Conservation (phyloP, 2,888 invertebrate species). For the Crepidodera aurea region DNA sequence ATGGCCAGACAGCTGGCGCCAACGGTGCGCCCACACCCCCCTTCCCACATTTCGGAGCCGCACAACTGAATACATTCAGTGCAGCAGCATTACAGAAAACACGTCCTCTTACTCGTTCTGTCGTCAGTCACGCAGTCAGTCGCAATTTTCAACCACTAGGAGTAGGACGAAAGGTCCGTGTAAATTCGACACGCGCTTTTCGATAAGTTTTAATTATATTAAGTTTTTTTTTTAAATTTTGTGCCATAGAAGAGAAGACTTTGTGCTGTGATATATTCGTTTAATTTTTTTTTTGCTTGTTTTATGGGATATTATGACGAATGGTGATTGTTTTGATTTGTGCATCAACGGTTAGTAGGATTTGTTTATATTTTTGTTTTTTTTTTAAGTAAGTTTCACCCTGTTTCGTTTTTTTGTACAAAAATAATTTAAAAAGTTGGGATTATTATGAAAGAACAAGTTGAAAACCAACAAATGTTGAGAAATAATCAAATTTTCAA, state of each 20-base stretch:
- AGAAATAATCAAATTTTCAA: too few relatives aligned
- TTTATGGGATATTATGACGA: slow-evolving; percentile 41
- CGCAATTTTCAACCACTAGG: neutral
- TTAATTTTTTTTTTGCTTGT: slow-evolving; percentile 19
- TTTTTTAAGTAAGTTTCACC: neutral
- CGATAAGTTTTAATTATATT: neutral
- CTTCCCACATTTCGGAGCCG: slow-evolving; percentile 37
- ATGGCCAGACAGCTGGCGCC: slow-evolving; percentile 63
- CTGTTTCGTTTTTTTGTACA: too few relatives aligned
- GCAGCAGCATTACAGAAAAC: slow-evolving; percentile 42
- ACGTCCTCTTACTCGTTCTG: slow-evolving; percentile 2
- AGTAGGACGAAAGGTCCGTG: neutral
- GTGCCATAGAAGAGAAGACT: slow-evolving; percentile 11
- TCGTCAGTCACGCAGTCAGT: slow-evolving; percentile 4
- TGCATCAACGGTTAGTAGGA: slow-evolving; percentile 36
- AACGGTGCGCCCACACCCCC: slow-evolving; percentile 65
- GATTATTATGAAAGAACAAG: too few relatives aligned
- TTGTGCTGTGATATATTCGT: slow-evolving; percentile 31
- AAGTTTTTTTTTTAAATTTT: neutral
- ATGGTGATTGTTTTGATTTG: slow-evolving; percentile 35
- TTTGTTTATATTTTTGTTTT: too few relatives aligned
- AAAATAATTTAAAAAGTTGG: too few relatives aligned
- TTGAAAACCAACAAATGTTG: too few relatives aligned
- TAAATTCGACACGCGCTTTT: slow-evolving; percentile 6
- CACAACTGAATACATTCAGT: slow-evolving; percentile 54